phyloP scores from a whole-genome alignment of 2,797 vertebrate species.

The Myiotriccus ornatus region DNA sequence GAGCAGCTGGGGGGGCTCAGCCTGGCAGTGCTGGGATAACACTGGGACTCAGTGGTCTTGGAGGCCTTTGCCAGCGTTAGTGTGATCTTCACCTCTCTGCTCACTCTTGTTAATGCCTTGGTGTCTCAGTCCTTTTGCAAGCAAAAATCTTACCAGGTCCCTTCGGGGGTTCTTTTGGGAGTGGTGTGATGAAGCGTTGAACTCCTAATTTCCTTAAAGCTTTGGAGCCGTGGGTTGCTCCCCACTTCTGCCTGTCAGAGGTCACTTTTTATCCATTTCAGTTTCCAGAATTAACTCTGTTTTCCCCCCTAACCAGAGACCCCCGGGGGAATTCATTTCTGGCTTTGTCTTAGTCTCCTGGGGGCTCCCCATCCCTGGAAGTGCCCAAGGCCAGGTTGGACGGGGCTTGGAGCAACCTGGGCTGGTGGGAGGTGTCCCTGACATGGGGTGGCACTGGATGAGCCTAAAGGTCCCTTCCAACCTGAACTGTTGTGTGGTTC shows the following conservation, averaged over 20 bases:
- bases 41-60: rapidly evolving
- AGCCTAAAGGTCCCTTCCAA: neutral
- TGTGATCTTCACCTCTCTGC: neutral
- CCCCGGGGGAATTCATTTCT: neutral
- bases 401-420: neutral
- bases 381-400: neutral
- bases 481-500: neutral
- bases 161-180: neutral
- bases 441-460: neutral
- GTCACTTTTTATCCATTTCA: neutral
- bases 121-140: neutral
- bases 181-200: neutral
- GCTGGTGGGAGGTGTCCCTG: neutral
- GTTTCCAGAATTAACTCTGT: neutral
- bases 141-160: neutral
- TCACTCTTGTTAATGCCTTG: neutral
- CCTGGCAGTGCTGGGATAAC: neutral
- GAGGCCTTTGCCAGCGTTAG: neutral
- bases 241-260: neutral
- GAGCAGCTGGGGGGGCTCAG: neutral
- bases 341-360: neutral
- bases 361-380: rapidly evolving
- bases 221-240: neutral
- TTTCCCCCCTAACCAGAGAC: neutral
- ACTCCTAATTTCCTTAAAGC: neutral